Base-by-base conservation (phyloP, 2,797 vertebrate species). In the Gymnodraco acuticeps region DNA sequence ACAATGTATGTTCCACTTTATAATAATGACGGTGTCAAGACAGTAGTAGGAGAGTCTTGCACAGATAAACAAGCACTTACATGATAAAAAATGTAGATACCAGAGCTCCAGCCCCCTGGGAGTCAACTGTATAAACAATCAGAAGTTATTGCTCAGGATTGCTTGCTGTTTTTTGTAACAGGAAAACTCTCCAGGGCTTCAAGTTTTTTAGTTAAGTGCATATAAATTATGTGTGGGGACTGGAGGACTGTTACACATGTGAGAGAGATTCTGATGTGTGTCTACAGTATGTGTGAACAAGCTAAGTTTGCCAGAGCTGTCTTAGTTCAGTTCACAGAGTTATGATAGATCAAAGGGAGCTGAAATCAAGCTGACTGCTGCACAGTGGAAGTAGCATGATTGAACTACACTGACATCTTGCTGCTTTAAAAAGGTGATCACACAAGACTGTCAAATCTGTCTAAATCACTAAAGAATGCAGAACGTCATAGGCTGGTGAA, bases 71-170 rank as follows among this genome's bases (percentile, higher is more conserved):
- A 63, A 66, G 33, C 50, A 61, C 41, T 83, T 56, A 64, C 27
- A 81, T 61, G 72, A 83, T 62, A 51, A 81, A 84, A 23, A 56
- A 58, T 55, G 69, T 62, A 82, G 75, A 81, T 59, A 70, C 10
- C 60, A 88, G 70, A 85, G 47, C 54, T 73, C 19, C 48, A 33
- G 43, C 80, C 86, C 46, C 14, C 70, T 53, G 82, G 80, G 89
- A 82, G 56, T 64, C 17, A 3, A 59, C 55, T 77, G 60, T 83
- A 63, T 85, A 91, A 91, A 91, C 87, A 92, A 19, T 64, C 46
- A 66, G 27, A 70, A 86, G 54, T 76, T 58, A 85, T 78, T 86
- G 80, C 77, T 81, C 68, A 33, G 31, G 46, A n/a, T 56, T 41
- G 13, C 62, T 41, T 20, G 3, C 43, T 62, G 5, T 17, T 86